Evolutionary conservation across 2,113 vertebrate species (phyloP).

Genomic region (Sminthopsis crassicaudata): DNA sequence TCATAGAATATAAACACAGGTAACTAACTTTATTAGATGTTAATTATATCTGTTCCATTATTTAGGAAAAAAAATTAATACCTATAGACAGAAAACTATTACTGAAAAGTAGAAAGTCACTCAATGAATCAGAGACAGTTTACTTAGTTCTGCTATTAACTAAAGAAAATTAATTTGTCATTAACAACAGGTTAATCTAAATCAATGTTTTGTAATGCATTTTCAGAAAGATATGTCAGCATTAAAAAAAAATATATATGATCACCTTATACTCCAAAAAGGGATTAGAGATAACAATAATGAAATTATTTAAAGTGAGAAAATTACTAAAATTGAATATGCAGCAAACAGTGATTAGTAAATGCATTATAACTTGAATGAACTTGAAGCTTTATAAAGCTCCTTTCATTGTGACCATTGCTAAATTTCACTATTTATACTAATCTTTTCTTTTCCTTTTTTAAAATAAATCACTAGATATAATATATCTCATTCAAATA

Average conservation of each 20-base stretch:
- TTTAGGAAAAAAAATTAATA: conserved; percentile 25
- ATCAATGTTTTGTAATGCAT: conserved; percentile 24
- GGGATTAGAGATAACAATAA: not conserved
- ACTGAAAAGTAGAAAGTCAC: not conserved
- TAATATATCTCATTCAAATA: not conserved
- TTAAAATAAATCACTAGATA: not conserved
- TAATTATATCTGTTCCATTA: conserved; percentile 29
- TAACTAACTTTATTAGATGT: conserved; percentile 6
- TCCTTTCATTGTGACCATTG: not conserved
- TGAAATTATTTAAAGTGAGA: conserved; percentile 37
- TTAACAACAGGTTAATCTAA: conserved; percentile 57
- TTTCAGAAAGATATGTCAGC: conserved; percentile 19
- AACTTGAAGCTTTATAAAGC: not conserved
- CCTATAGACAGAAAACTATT: not conserved
- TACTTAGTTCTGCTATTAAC: conserved; percentile 25
- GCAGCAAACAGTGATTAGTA: not conserved
- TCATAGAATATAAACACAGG: not conserved
- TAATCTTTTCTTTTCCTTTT: not conserved
- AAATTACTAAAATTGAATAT: conserved; percentile 9
- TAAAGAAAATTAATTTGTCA: conserved; percentile 45
- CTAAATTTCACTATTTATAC: not conserved
- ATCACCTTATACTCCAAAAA: conserved; percentile 8
- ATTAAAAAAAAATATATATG: not conserved
- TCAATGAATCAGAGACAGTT: conserved; percentile 34
- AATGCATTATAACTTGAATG: conserved; percentile 44